Evolutionary conservation across 2,888 invertebrate species (phyloP).

Genomic region (Lathronympha strigana): DNA sequence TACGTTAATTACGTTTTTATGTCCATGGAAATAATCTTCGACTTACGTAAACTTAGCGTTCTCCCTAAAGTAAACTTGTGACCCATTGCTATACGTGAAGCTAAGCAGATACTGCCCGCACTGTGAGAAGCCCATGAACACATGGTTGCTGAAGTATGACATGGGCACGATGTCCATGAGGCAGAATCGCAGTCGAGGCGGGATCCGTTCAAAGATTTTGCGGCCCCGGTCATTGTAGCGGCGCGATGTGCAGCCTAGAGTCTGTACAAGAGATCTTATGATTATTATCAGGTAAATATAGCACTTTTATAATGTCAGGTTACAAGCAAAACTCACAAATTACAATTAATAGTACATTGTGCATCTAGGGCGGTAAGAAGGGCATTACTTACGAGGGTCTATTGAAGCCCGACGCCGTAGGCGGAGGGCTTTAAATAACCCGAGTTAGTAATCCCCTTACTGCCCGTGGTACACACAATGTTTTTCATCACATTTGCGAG

Average conservation of each 20-base stretch:
- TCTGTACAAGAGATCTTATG: constrained; percentile 58
- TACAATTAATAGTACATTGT: no score
- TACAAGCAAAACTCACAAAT: no score
- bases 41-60: constrained; percentile 78
- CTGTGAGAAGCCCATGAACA: constrained; percentile 97
- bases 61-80: constrained; percentile 82
- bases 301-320: no score
- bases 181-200: constrained; percentile 84
- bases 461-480: no score
- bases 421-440: no score
- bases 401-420: no score
- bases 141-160: constrained; percentile 88
- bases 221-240: constrained; percentile 71
- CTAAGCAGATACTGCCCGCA: constrained; percentile 97
- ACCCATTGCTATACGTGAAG: constrained; percentile 87
- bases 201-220: constrained; percentile 82
- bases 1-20: no score
- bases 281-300: no score
- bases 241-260: constrained; percentile 79
- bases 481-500: no score
- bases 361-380: no score
- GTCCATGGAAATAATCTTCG: not conserved
- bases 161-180: constrained; percentile 86
- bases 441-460: no score
- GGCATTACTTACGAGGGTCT: no score